Base-by-base conservation (phyloP, 2,888 invertebrate genomes). In the Lacanobia wlatinum region DNA sequence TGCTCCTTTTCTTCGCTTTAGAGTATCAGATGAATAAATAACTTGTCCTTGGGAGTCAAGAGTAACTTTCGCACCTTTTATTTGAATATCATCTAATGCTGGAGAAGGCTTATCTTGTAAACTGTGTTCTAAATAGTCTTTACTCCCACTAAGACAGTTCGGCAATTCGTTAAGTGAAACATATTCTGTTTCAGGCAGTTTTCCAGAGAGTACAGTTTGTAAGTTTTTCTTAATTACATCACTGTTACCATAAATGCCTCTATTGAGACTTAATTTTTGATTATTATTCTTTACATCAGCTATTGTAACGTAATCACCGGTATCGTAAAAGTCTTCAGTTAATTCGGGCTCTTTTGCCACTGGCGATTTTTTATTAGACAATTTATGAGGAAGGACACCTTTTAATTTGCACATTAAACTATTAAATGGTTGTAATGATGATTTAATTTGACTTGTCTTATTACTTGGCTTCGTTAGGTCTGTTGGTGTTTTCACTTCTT, bases 21-120 rank as follows among this genome's bases (percentile, higher is more conserved):
- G 94, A 89, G 98, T 98, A 87, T 98, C 98, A 28, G 98, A 98
- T 80, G 98, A 98, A 94, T 98, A 98, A 76, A 98, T 98, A 59
- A 98, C 98, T 96, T 98, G 98, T 66, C 98, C 99, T 88, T 98
- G 98, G 38, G 98, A 98, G 93, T 98, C 98, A 59, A 98, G 94
- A 50, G 98, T 98, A 55, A 98, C 98, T 88, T 98, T 97, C 34
- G 98, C 98, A 38, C 98, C 98, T 89, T 97, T 97, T 70, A 93
- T 91, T 94, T 96, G 92, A 94, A 95, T 89, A 78, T 95, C 94
- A 75, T 96, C 94, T 74, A 93, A 86, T 8, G 89, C 92, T 63
- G 90, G 90, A 8, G 92, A 91, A 16, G 89, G 84, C 80, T 92
- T 93, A 76, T 92, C 93, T 71, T 93, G 91, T 82, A 93, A 84